Percentiles rank a stretch among this genome's conserved stretches.
Evolutionary conservation across 1,140 invertebrate species (phyloP).

Genomic region (Odontomachus brunneus): DNA sequence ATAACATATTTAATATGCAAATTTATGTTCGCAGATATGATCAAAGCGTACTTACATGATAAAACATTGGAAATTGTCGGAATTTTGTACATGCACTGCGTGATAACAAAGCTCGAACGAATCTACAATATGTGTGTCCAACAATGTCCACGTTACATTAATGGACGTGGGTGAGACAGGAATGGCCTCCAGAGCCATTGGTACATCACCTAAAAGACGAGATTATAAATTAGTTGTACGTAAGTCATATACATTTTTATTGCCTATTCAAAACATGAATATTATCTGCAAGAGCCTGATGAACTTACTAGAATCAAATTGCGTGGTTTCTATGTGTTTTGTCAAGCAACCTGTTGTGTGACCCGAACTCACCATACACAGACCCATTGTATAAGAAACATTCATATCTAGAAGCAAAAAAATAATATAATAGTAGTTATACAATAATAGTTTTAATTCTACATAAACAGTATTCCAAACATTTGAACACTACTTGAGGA

Average conservation of each 20-base stretch:
- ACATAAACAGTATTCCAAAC: neutral
- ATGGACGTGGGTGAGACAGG: conserved; percentile 84
- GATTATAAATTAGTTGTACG: conserved; percentile 32
- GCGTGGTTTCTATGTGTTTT: conserved; percentile 75
- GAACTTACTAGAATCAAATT: conserved; percentile 64
- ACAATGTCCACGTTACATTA: conserved; percentile 84
- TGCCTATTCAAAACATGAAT: neutral
- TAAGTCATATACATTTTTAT: neutral
- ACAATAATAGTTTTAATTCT: conserved; percentile 12
- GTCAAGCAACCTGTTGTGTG: conserved; percentile 76
- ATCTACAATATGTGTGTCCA: conserved; percentile 74
- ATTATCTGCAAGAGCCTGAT: neutral
- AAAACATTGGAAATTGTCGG: conserved; percentile 75
- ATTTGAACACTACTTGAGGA: too few relatives aligned
- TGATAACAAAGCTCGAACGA: conserved; percentile 86
- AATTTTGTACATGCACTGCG: conserved; percentile 77
- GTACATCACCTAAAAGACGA: conserved; percentile 75
- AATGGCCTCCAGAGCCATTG: conserved; percentile 84
- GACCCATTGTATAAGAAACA: conserved; percentile 83
- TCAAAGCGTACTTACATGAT: conserved; percentile 69
- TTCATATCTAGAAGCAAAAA: conserved; percentile 76
- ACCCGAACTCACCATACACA: conserved; percentile 78
- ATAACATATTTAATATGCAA: neutral
- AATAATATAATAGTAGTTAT: too few relatives aligned
- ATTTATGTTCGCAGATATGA: conserved; percentile 1